Evolutionary conservation across 2,888 invertebrate genomes (phyloP).

Genomic region (Meiosimyza decipiens): DNA sequence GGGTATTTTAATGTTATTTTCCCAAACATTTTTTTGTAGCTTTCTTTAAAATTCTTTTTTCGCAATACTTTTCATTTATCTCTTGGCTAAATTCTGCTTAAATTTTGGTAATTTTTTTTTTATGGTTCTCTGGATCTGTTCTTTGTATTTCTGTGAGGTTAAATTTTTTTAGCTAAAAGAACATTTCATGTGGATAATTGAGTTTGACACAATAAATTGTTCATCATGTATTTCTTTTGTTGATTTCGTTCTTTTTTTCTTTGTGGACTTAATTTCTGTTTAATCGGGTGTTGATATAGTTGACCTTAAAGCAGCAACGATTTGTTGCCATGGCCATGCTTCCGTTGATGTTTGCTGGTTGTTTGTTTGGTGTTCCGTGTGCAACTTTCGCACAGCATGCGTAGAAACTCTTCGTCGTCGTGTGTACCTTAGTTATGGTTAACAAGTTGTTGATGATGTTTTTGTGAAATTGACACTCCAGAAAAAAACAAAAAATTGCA

Average conservation of each 20-base stretch:
- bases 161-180: slow-evolving; percentile 51
- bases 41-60: slow-evolving; percentile 31
- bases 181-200: slow-evolving; percentile 67
- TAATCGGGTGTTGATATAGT: slow-evolving; percentile 49
- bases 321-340: slow-evolving; percentile 4
- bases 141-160: slow-evolving; percentile 48
- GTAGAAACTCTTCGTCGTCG: slow-evolving; percentile 43
- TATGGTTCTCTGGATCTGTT: slow-evolving; percentile 37
- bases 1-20: neutral
- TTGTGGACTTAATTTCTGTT: slow-evolving; percentile 44
- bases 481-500: neutral
- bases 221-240: slow-evolving; percentile 60
- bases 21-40: slow-evolving; percentile 25
- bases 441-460: slow-evolving; percentile 35
- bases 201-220: slow-evolving; percentile 68
- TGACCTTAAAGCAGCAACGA: slow-evolving; percentile 55
- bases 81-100: slow-evolving; percentile 46
- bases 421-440: slow-evolving; percentile 26
- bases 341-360: slow-evolving; percentile 40
- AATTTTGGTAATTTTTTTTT: slow-evolving; percentile 39
- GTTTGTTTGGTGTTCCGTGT: slow-evolving; percentile 41
- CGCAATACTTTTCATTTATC: slow-evolving; percentile 58
- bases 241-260: slow-evolving; percentile 38
- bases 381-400: slow-evolving; percentile 62
- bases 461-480: slow-evolving; percentile 26